Conservation (phyloP, 2,888 invertebrate genomes). For the Hoplodrina blanda region DNA sequence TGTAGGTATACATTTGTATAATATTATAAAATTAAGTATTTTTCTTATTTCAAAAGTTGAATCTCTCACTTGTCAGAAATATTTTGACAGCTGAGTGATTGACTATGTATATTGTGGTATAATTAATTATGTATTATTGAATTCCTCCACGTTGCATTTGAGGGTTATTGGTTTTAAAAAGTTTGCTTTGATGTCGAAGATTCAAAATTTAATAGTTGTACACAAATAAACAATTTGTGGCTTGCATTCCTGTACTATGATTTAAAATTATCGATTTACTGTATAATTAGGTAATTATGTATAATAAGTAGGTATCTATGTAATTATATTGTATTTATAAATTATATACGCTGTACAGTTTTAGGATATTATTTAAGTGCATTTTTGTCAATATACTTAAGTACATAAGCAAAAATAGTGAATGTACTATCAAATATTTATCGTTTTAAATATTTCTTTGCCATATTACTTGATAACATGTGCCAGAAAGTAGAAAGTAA, state of each 20-base stretch:
- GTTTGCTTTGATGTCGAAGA: background rate
- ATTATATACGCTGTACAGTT: slow-evolving; percentile 54
- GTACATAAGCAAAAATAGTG: slow-evolving; percentile 23
- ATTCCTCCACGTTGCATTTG: background rate
- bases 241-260: background rate
- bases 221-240: slow-evolving; percentile 1
- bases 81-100: slow-evolving; percentile 62
- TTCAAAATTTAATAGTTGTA: background rate
- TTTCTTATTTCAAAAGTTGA: slow-evolving; percentile 21
- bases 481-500: slow-evolving; percentile 59
- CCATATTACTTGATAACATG: slow-evolving; percentile 50
- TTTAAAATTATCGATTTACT: too few relatives aligned
- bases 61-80: slow-evolving; percentile 60
- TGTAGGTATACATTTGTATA: slow-evolving; percentile 50
- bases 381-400: slow-evolving; percentile 24
- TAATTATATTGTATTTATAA: slow-evolving; percentile 27
- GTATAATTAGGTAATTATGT: too few relatives aligned
- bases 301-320: background rate
- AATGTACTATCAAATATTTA: slow-evolving; percentile 3
- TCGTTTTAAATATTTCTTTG: slow-evolving; percentile 25
- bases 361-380: slow-evolving; percentile 60
- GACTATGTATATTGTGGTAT: slow-evolving; percentile 6
- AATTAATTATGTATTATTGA: slow-evolving; percentile 11
- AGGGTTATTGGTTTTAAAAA: slow-evolving; percentile 21
- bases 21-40: slow-evolving; percentile 35